Base-by-base conservation (phyloP, 2,888 invertebrate genomes). In the Lypha dubia region DNA sequence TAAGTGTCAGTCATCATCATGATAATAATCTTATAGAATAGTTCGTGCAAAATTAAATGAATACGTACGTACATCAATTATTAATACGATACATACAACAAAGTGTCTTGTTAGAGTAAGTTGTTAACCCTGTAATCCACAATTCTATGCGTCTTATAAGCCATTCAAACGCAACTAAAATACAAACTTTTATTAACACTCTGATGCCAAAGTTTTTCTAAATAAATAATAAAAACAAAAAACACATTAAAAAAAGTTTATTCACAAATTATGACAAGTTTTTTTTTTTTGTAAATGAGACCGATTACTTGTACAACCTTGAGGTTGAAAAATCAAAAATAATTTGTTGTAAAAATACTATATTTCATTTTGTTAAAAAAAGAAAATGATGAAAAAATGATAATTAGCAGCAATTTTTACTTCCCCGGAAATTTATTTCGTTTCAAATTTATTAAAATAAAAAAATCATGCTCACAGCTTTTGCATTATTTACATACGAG, bases 1-100 rank as follows among this genome's bases (percentile, higher is more conserved):
- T 74, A 80, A 75, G 71, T 58, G 1, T 8, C 38, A 58, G n/a
- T n/a, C n/a, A n/a, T 35, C 32, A 1, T 13, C 51, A 17, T 8
- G 0, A 11, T 24, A 53, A 28, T 13, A 49, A 49, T 17, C 4
- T 51, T 22, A 28, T 28, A 28, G 28, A 4, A 5, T 28, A 51
- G 22, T 20, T 51, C 13, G 22, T 51, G 11, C 51, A 20, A 53
- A 28, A 28, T 22, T 2, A 6, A 24, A 11, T 15, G 15, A 15
- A 24, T 53, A 38, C 13, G 7, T 15, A 44, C 46, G 24, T 8
- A 5, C 32, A 17, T 35, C 20, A 58, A 11, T 35, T 17, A 17
- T 35, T 35, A 32, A 53, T 17, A 58, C n/a, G 17, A 53, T 17
- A 28, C 9, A 11, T 38, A 11, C 38, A 38, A 38, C 9, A 35